Evolutionary conservation across 2,888 invertebrate genomes (phyloP), one percentile per base, ranked within the genome.

Genomic region (Leptinotarsa haldemani): DNA sequence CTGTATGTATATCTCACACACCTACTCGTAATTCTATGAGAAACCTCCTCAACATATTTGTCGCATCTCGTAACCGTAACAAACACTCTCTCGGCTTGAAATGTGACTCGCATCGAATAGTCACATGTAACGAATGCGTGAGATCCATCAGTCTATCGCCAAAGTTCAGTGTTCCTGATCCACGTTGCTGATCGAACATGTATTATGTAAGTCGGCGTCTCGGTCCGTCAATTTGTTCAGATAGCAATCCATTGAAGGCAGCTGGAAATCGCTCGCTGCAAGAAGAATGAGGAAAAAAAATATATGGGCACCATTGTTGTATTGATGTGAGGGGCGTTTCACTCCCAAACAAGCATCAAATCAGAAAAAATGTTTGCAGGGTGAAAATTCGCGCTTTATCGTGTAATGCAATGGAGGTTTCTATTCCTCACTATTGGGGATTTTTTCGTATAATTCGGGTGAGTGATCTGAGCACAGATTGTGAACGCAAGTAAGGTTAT

Each of bases 131-230:
- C 61, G 40, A 61, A 61, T 61, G 61, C 61, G 20, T 61, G 61
- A 61, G 61, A 61, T 61, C 61, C 61, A 61, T 61, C 61, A 61
- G 61, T 61, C 61, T 61, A 61, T 61, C 61, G 61, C n/a, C 61
- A 61, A 61, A 61, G 61, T 30, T 61, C 40, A 61, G 40, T 61
- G 61, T 61, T 61, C 61, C 61, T 61, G 61, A 61, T 61, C 61
- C 61, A 40, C 30, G 61, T 61, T 61, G 61, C 74, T 75, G 79
- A 82, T 73, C 73, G 69, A 69, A 69, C 73, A 73, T 81, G 81
- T 77, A 81, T 81, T 82, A 82, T 82, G 82, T 80, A 81, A 82
- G 82, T 82, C 81, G 76, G 77, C 81, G 78, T 75, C 74, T 79
- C 77, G 74, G 75, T 75, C 79, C 80, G 81, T 81, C 82, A 80